Evolutionary conservation across 1,140 invertebrate species (phyloP).

Genomic region (Aphaenogaster rudis): DNA sequence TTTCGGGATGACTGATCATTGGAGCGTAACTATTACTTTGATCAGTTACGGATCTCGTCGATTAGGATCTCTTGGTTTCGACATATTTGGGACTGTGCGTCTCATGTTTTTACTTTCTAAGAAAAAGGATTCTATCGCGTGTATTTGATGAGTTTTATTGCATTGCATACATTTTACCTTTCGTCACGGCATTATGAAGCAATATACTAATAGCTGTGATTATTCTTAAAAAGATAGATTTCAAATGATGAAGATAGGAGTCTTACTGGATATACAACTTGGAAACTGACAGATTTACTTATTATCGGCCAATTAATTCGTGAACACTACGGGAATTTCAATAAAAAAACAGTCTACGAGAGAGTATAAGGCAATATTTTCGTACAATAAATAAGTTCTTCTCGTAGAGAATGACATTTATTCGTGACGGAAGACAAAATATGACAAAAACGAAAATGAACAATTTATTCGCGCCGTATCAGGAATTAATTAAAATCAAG

Average conservation of each 20-base stretch:
- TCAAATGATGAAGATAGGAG: not conserved
- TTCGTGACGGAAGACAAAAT: not conserved
- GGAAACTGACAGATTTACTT: not conserved
- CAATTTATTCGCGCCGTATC: constrained; percentile 33
- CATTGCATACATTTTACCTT: no score
- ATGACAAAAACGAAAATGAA: not conserved
- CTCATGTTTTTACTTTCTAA: constrained; percentile 4
- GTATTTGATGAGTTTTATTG: not conserved
- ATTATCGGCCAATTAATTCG: not conserved
- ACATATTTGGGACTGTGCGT: not conserved
- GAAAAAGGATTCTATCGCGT: not conserved
- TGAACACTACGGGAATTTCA: not conserved
- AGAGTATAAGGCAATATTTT: not conserved
- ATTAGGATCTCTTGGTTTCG: not conserved
- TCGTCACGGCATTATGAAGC: constrained; percentile 3
- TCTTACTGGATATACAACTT: not conserved
- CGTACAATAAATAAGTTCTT: not conserved
- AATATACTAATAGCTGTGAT: not conserved
- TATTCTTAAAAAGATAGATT: not conserved
- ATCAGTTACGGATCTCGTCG: not conserved
- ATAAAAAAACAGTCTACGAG: not conserved
- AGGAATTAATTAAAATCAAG: constrained; percentile 48
- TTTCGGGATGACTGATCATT: not conserved
- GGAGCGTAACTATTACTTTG: not conserved
- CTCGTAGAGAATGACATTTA: not conserved